Base-by-base conservation (phyloP, 1,140 invertebrate species). In the Pararge aegeria region DNA sequence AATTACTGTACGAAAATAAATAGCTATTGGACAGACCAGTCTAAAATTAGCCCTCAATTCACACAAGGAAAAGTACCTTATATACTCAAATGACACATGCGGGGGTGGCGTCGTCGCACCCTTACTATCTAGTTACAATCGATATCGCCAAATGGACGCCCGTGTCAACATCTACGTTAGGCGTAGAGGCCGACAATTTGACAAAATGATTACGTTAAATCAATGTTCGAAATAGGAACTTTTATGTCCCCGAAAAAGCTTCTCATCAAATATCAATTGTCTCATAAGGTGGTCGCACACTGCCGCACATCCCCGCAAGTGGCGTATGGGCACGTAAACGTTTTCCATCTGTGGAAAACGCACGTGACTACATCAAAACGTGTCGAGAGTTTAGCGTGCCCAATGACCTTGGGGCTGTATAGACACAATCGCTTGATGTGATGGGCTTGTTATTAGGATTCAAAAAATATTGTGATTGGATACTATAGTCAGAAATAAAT, bases 101-200 rank as follows among this genome's bases (percentile, higher is more conserved):
- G 24, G 21, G 46, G 46, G 46, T 6, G 46, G 46, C 46, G 29
- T 29, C 40, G 56, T 66, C 70, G 62, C 70, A 58, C 71, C 74
- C 74, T 64, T 10, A 34, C 60, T 71, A 77, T 80, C 66, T 54
- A 19, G 61, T 80, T 73, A 64, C 77, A 71, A 75, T 74, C 72
- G 56, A 79, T 76, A 73, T 13, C 46, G 40, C 61, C 57, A 68
- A 66, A 71, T 69, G 66, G 60, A 68, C 52, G 58, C 48, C 27
- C 53, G 55, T 48, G 63, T 66, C 68, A 66, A 70, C 51, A 66
- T 30, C 34, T 19, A 69, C 15, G 13, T 42, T n/a, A 56, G 37
- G 51, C 52, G 34, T 64, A 48, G 37, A 50, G 30, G 30, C 16
- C 34, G 18, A 24, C 40, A 24, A 48, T 51, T 46, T 37, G 13